Conservation (phyloP, 2,113 vertebrate species). For the Lophura nycthemera region DNA sequence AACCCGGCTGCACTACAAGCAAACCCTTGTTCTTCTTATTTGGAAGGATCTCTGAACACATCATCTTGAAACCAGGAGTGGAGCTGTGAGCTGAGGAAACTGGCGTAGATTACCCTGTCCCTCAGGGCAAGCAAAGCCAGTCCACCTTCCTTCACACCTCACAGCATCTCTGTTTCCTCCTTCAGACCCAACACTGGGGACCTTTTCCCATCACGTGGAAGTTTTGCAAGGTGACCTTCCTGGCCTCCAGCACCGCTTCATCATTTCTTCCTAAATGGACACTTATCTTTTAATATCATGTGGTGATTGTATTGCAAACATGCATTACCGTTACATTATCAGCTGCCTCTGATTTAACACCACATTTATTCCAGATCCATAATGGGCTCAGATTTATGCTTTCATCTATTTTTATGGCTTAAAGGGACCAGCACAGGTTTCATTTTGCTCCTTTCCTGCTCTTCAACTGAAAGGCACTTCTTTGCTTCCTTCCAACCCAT, state of each 20-base stretch:
- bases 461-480: neutral
- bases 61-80: neutral
- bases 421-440: neutral
- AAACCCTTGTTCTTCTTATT: neutral
- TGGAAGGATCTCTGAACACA: neutral
- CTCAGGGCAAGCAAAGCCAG: neutral
- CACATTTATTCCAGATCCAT: conserved; percentile 3
- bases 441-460: neutral
- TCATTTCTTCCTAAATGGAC: conserved; percentile 4
- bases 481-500: neutral
- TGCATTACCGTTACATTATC: conserved; percentile 30
- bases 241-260: neutral
- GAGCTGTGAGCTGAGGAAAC: neutral
- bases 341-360: conserved; percentile 31
- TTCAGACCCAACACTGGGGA: neutral
- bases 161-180: neutral
- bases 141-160: neutral
- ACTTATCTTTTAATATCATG: neutral
- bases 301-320: conserved; percentile 35
- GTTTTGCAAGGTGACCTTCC: conserved; percentile 35
- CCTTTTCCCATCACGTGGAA: neutral
- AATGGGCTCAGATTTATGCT: conserved; percentile 15
- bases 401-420: conserved; percentile 17
- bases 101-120: neutral
- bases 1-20: neutral